These are phyloP conservation scores for Sweltsa coloradensis DNA, from an alignment of 1,140 invertebrate species.

Conservation along the genomic window DNA sequence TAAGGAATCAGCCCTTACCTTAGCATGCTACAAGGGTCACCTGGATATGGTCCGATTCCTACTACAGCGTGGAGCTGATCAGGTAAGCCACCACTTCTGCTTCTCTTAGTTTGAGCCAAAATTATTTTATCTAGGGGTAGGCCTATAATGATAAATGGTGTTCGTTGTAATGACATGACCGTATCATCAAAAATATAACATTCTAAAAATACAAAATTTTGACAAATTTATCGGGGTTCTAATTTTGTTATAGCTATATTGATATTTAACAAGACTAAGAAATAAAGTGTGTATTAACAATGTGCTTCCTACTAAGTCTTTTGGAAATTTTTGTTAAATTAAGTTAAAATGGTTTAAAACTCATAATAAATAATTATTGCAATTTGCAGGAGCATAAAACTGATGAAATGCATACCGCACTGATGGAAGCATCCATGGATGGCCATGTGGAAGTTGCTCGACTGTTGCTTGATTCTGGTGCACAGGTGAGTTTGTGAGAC, in stretches of 20 bases:
- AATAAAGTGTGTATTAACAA: too few relatives aligned
- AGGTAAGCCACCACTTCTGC: constrained; percentile 33
- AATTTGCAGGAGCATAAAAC: constrained; percentile 94
- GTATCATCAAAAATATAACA: too few relatives aligned
- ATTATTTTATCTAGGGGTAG: background rate
- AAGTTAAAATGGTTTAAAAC: too few relatives aligned
- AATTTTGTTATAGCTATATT: too few relatives aligned
- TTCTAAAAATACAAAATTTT: too few relatives aligned
- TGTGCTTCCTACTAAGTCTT: too few relatives aligned
- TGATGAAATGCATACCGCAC: constrained; percentile 98
- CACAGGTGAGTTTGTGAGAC: constrained; percentile 50
- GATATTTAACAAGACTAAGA: too few relatives aligned
- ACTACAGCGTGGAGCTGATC: constrained; percentile 84
- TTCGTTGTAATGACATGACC: too few relatives aligned
- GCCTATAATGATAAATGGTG: background rate
- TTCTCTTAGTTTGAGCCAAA: background rate
- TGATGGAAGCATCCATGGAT: constrained; percentile 99
- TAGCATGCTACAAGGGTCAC: constrained; percentile 97
- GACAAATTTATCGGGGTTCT: too few relatives aligned
- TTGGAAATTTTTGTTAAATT: too few relatives aligned
- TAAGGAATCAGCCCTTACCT: constrained; percentile 87
- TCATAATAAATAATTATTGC: too few relatives aligned
- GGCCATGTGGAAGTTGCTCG: constrained; percentile 94
- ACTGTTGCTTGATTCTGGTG: constrained; percentile 87
- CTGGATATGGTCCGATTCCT: constrained; percentile 95